These are phyloP conservation scores for Patella ulyssiponensis DNA, from an alignment of 2,888 invertebrate species.

Conservation along the genomic window DNA sequence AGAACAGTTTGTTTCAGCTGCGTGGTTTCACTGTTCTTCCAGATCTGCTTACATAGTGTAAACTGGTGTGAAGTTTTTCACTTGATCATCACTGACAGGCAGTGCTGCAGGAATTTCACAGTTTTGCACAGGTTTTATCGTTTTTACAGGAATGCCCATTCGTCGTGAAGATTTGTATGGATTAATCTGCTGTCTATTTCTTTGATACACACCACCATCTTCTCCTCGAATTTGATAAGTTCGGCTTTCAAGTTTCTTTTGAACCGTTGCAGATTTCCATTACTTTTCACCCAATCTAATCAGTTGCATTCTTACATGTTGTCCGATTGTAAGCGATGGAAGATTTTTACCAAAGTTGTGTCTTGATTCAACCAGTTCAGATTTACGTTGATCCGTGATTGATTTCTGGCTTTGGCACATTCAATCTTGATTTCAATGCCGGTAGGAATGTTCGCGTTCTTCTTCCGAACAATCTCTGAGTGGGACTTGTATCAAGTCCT, in stretches of 20 bases:
- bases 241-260: too few relatives aligned
- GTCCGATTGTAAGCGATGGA: neutral
- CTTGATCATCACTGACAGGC: neutral
- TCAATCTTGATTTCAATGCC: too few relatives aligned
- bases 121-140: too few relatives aligned
- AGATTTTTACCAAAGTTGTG: neutral
- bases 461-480: too few relatives aligned
- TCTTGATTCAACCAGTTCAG: neutral
- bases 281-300: conserved; percentile 11
- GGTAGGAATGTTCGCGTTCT: too few relatives aligned
- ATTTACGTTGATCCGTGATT: neutral
- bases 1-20: too few relatives aligned
- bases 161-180: too few relatives aligned
- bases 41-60: neutral
- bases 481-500: too few relatives aligned
- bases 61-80: neutral
- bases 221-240: too few relatives aligned
- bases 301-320: conserved; percentile 13
- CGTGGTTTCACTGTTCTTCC: neutral
- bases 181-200: too few relatives aligned
- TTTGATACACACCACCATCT: too few relatives aligned
- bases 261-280: conserved; percentile 18
- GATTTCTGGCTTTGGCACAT: neutral
- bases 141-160: too few relatives aligned
- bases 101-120: neutral